Evolutionary conservation across 2,888 invertebrate species (phyloP).

Genomic region (Graphium colonna): DNA sequence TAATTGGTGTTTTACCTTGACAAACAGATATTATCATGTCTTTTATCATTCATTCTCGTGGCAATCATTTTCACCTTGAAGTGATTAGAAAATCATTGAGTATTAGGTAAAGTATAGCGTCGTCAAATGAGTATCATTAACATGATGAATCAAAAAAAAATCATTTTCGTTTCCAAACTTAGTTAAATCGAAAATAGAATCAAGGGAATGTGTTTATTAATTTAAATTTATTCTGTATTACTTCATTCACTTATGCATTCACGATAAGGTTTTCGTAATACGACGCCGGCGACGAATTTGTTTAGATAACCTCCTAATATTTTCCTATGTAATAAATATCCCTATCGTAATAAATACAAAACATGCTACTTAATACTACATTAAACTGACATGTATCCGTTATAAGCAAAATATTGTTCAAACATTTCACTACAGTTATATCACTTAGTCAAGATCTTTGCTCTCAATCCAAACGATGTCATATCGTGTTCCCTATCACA

Average conservation of each 20-base stretch:
- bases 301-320: not conserved
- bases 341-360: not conserved
- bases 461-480: slow-evolving; percentile 6
- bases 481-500: slow-evolving; percentile 12
- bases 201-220: no score
- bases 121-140: no score
- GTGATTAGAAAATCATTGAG: no score
- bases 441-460: not conserved
- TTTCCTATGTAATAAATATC: not conserved
- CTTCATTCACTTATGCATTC: not conserved
- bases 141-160: no score
- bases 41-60: no score
- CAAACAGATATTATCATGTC: not conserved
- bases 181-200: no score
- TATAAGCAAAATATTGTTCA: not conserved
- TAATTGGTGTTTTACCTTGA: no score
- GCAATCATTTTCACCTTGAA: no score
- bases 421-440: not conserved
- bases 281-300: not conserved
- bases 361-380: not conserved
- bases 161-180: no score
- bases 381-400: not conserved
- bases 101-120: no score
- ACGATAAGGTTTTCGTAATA: not conserved
- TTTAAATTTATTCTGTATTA: not conserved